Base-by-base conservation (phyloP, 92 coral and sea anemone genomes). In the Desmophyllum pertusum region DNA sequence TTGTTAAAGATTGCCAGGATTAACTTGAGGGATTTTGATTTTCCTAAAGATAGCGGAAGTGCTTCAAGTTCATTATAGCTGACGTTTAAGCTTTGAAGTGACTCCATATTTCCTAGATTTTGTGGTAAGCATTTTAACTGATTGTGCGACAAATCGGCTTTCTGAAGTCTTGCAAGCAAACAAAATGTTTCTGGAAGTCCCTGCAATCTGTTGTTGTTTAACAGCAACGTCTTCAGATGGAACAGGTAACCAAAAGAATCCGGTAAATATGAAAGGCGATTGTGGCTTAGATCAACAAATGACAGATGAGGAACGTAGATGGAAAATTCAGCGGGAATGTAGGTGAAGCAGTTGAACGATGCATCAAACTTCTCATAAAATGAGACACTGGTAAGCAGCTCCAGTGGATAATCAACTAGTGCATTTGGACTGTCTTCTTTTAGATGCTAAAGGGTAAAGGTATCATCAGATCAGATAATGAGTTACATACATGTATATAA, bases 221-320 rank as follows among this genome's bases (percentile, higher is more conserved):
- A 78, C 30, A 90, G 82, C 64, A 96, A 88, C 23, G 98, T 92
- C 83, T 90, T 87, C 64, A 96, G 87, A 80, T 96, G 98, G 69
- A 92, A 90, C 53, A 96, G 81, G 53, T 92, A 90, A 40, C 98
- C 96, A 90, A 96, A 94, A 64, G 98, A 94, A 41, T 96, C 98
- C 25, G 98, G 98, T 68, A 96, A 85, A 75, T 59, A 83, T 37
- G 88, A 13, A 35, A 96, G 87, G 36, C 87, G 78, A 86, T 96
- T 96, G 78, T 92, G 92, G 84, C 98, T 96, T 70, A 96, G 71
- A 74, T 96, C 98, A 69, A 96, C 62, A 85, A 86, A 88, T 30
- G 88, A 90, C 39, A 96, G 85, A 76, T 96, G 98, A n/a, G 98
- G 98, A 8, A 96, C 87, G 75, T 88, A 92, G 38, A 95, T 81